Percentiles rank a stretch among this genome's conserved stretches.
phyloP scores from a whole-genome alignment of 1,140 invertebrate species.

The Homarus americanus region DNA sequence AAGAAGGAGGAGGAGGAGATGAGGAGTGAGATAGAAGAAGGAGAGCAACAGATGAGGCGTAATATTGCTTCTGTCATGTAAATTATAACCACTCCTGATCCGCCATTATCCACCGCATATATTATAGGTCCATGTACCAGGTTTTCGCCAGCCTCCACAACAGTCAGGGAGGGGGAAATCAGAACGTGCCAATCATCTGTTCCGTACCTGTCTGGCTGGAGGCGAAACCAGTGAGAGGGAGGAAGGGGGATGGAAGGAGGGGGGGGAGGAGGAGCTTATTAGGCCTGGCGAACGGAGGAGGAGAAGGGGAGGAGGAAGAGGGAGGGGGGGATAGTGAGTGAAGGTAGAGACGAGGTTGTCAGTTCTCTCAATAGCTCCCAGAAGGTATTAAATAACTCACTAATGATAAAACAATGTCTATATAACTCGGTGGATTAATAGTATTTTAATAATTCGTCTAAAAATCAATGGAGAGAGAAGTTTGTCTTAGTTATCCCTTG shows the following conservation, averaged over 20 bases:
- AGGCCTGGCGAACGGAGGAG: too few relatives aligned
- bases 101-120: neutral
- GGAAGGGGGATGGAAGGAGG: neutral
- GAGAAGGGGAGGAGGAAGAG: too few relatives aligned
- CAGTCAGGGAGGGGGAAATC: neutral
- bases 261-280: too few relatives aligned
- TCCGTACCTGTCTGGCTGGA: neutral
- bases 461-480: too few relatives aligned
- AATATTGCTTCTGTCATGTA: neutral
- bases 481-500: too few relatives aligned
- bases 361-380: too few relatives aligned
- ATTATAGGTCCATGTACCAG: neutral
- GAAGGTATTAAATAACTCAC: too few relatives aligned
- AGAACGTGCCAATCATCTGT: constrained; percentile 1
- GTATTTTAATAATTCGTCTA: too few relatives aligned
- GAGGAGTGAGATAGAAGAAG: neutral
- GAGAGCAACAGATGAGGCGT: neutral
- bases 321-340: too few relatives aligned
- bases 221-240: neutral
- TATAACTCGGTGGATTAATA: too few relatives aligned
- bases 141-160: neutral
- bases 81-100: neutral
- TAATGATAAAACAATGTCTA: too few relatives aligned
- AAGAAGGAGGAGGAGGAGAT: neutral
- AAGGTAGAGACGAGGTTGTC: too few relatives aligned